Evolutionary conservation across 2,888 invertebrate genomes (phyloP), one percentile per base, ranked within the genome.

Genomic region (Nomada ferruginata): DNA sequence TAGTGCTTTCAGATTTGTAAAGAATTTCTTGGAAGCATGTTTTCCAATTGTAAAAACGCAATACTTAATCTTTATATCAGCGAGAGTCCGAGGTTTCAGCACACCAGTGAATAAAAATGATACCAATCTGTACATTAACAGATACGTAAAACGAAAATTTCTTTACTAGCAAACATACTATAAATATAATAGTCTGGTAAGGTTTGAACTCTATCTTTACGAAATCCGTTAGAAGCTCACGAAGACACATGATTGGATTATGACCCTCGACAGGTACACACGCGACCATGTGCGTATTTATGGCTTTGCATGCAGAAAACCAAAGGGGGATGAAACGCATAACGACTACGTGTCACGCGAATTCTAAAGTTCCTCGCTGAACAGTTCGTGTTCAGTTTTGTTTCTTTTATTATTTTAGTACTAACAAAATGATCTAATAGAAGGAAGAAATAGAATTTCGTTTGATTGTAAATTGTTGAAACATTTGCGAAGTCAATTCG

Each of bases 271-370:
- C 23, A 42, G 11, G 47, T 61, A 63, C 66, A 9, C 20, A 20
- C n/a, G n/a, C 53, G 47, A 66, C 36, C 29, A 68, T 42, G 47
- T 26, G 63, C 68, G 50, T 73, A 77, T 69, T 68, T 64, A 63
- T 36, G 75, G 57, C 63, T 63, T 69, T 68, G 42, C 63, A 18
- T 20, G 50, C 75, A 26, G 50, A 64, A 68, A 63, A 26, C 18
- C 55, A 50, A 52, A 57, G 53, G 74, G 55, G 63, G 57, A 73
- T 68, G 44, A 61, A 68, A 42, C 50, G 18, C 10, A 57, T 20
- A 68, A 69, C 20, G 50, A 29, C 57, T 5, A 50, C 42, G 18
- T 7, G 61, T 26, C 55, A 55, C 36, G 61, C 26, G 15, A 78
- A 60, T 47, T 66, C 44, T 11, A 29, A 77, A 29, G 10, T 36